These are phyloP conservation scores for Caenorhabditis elegans DNA, from an alignment of 1,140 invertebrate genomes.

Conservation along the genomic window WBcel235 BX284603.4:11761001-11761500, in stretches of 20 bases:
- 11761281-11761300: conserved; percentile 66
- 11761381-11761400: neutral
- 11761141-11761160: conserved; percentile 69
- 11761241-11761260: neutral
- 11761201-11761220: neutral
- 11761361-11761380: conserved; percentile 69
- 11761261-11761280: conserved; percentile 70
- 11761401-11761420: conserved; percentile 71
- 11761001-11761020: conserved; percentile 69
- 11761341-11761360: no score
- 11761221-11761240: conserved; percentile 70
- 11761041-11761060: conserved; percentile 69
- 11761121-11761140: conserved; percentile 72
- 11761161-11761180: neutral
- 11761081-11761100: conserved; percentile 70
- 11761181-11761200: conserved; percentile 69
- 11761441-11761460: conserved; percentile 67
- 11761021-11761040: neutral
- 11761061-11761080: neutral
- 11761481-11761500: no score
- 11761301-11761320: conserved; percentile 68
- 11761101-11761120: neutral
- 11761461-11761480: conserved; percentile 69
- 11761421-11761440: conserved; percentile 67
- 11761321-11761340: conserved; percentile 69